A percentile compares a stretch with the other conserved stretches of the same genome.
phyloP scores from a whole-genome alignment of 2,888 invertebrate genomes.

The Sesia bembeciformis region DNA sequence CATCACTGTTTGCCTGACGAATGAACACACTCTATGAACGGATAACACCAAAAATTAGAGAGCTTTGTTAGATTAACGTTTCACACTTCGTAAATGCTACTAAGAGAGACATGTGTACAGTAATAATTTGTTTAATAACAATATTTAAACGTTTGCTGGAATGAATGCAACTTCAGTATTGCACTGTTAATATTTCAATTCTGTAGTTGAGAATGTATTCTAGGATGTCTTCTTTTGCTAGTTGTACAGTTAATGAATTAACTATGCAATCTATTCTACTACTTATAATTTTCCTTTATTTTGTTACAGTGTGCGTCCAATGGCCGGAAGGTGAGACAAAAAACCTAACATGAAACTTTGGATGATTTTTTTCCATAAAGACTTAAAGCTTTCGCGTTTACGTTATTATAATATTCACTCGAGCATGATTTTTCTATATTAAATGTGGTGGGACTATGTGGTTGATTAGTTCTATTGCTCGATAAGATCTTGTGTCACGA shows the following conservation, averaged over 20 bases:
- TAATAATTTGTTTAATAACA: neutral
- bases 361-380: slow-evolving; percentile 28
- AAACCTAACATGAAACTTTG: slow-evolving; percentile 15
- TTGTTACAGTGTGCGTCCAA: slow-evolving; percentile 91
- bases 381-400: slow-evolving; percentile 57
- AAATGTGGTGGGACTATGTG: slow-evolving; percentile 58
- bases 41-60: slow-evolving; percentile 44
- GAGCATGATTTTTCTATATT: slow-evolving; percentile 62
- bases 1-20: slow-evolving; percentile 35
- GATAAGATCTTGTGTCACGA: slow-evolving; percentile 43
- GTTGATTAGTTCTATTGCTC: slow-evolving; percentile 55
- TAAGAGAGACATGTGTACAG: slow-evolving; percentile 15
- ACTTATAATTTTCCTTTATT: slow-evolving; percentile 25
- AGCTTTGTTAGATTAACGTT: slow-evolving; percentile 45
- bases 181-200: slow-evolving; percentile 55
- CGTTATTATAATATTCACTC: slow-evolving; percentile 62
- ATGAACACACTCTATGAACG: slow-evolving; percentile 25
- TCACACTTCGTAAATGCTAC: slow-evolving; percentile 27
- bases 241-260: slow-evolving; percentile 9
- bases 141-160: slow-evolving; percentile 38
- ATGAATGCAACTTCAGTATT: slow-evolving; percentile 52
- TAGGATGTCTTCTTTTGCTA: slow-evolving; percentile 54
- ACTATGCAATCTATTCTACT: neutral
- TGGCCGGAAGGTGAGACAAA: slow-evolving; percentile 89
- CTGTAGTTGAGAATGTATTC: slow-evolving; percentile 61